Conservation (phyloP, 2,888 invertebrate species). For the Cerceris rybyensis region DNA sequence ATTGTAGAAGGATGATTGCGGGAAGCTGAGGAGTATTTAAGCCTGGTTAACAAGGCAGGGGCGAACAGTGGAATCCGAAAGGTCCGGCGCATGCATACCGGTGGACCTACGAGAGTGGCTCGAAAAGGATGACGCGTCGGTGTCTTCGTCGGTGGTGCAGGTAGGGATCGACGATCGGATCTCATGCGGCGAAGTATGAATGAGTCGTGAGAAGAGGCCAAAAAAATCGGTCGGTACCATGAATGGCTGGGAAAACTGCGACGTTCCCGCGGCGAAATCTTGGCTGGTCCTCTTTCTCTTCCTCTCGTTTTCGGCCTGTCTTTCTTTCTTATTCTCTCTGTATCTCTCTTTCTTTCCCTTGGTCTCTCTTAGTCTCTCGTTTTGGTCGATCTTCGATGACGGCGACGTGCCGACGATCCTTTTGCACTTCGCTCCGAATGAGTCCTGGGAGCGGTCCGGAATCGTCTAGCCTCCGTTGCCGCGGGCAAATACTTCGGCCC, state of each 20-base stretch:
- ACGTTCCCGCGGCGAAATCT: slow-evolving; percentile 59
- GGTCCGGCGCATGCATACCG: slow-evolving; percentile 45
- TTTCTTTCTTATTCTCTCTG: slow-evolving; percentile 18
- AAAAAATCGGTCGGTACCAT: slow-evolving; percentile 67
- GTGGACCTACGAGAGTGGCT: slow-evolving; percentile 26
- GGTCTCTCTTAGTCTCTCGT: slow-evolving; percentile 12
- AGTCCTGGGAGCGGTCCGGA: slow-evolving; percentile 52
- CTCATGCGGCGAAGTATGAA: slow-evolving; percentile 76
- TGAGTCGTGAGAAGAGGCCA: slow-evolving; percentile 76
- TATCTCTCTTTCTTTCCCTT: slow-evolving; percentile 19
- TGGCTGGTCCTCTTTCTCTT: slow-evolving; percentile 4
- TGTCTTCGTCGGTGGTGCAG: slow-evolving; percentile 62
- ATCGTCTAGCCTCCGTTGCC: slow-evolving; percentile 66
- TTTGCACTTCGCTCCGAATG: slow-evolving; percentile 61
- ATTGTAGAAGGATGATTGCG: slow-evolving; percentile 20
- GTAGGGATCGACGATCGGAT: slow-evolving; percentile 72
- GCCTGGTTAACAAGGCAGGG: slow-evolving; percentile 48
- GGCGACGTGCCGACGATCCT: slow-evolving; percentile 61
- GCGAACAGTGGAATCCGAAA: slow-evolving; percentile 49
- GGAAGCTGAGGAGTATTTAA: slow-evolving; percentile 44
- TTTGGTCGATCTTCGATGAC: slow-evolving; percentile 48
- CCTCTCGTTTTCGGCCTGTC: slow-evolving; percentile 2
- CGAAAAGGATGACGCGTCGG: slow-evolving; percentile 62
- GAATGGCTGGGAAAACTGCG: slow-evolving; percentile 76
- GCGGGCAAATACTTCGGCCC: slow-evolving; percentile 77